phyloP scores from a whole-genome alignment of 2,113 vertebrate species.

The Tachysurus fulvidraco region DNA sequence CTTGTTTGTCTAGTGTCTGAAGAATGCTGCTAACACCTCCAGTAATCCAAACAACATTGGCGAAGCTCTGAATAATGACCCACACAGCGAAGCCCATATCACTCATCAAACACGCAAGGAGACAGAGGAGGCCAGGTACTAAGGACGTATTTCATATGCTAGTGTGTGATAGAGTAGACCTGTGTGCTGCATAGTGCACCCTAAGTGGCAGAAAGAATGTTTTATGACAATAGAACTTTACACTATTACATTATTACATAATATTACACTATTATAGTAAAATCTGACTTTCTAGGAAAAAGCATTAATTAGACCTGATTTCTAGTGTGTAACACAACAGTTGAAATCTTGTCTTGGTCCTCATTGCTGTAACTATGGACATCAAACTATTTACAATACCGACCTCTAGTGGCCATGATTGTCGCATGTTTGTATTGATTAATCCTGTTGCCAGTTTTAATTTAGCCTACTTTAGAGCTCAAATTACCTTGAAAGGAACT shows the following conservation, averaged over 20 bases:
- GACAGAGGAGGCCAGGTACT: constrained; percentile 61
- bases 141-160: background rate
- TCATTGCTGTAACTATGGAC: background rate
- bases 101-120: constrained; percentile 32
- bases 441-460: background rate
- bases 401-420: constrained; percentile 31
- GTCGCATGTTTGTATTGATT: background rate
- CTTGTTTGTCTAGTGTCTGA: constrained; percentile 56
- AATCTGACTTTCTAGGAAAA: background rate
- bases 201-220: background rate
- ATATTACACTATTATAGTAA: no score
- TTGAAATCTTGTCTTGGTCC: background rate
- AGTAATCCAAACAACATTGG: background rate
- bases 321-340: background rate
- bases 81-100: background rate
- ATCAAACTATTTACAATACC: constrained; percentile 11
- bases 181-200: background rate
- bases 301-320: background rate
- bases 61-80: constrained; percentile 16
- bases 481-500: background rate
- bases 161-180: background rate
- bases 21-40: constrained; percentile 31
- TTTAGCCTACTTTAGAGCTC: background rate
- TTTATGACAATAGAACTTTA: background rate
- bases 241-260: no score